These are phyloP conservation scores for Himalopsyche anomala DNA, from an alignment of 2,888 invertebrate genomes.

Conservation along the genomic window DNA sequence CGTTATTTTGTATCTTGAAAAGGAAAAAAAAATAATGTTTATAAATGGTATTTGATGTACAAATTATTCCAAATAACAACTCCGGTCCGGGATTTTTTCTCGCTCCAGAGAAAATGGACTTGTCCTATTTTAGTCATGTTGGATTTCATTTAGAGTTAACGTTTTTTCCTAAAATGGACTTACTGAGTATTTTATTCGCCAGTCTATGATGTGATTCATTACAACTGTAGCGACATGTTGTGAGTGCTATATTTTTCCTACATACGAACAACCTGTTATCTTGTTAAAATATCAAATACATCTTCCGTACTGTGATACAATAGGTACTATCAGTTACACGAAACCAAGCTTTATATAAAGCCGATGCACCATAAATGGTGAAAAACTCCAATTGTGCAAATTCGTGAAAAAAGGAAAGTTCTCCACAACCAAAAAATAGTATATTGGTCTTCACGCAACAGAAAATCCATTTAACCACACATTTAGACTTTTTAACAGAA, in stretches of 20 bases:
- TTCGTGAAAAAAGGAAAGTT: no score
- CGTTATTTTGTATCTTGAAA: no score
- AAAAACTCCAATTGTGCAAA: no score
- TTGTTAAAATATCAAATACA: background rate
- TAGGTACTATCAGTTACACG: background rate
- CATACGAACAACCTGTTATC: background rate
- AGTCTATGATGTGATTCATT: constrained; percentile 19
- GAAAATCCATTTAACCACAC: no score
- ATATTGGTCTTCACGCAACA: no score
- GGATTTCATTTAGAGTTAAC: background rate
- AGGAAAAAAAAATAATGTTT: no score
- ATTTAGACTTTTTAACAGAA: no score
- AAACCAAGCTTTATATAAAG: background rate
- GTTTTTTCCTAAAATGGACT: constrained; percentile 14
- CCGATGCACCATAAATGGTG: no score
- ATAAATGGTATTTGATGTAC: no score
- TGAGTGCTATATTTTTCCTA: constrained; percentile 3
- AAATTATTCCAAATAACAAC: no score
- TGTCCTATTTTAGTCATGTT: background rate
- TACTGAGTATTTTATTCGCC: background rate
- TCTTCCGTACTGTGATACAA: background rate
- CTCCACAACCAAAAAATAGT: no score
- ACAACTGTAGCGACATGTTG: constrained; percentile 14
- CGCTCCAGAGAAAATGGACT: background rate
- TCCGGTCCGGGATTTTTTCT: no score